Evolutionary conservation across 2,113 vertebrate species (phyloP), one percentile per base, ranked within the genome.

Genomic region (Deroptyus accipitrinus): DNA sequence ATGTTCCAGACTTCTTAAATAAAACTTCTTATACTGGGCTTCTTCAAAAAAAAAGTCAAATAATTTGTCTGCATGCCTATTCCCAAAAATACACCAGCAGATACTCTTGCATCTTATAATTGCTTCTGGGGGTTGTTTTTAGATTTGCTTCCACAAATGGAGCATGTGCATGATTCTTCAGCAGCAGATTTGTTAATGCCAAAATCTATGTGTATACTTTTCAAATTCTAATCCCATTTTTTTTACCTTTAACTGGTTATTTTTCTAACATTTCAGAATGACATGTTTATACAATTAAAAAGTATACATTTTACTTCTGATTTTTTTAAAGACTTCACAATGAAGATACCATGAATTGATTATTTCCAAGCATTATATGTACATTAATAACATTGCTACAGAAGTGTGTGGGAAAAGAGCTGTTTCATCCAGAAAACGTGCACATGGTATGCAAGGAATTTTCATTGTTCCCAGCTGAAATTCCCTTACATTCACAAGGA

Each of bases 391-490:
- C 62, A 69, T 48, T 78, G 49, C 80, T 83, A 41, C 35, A 86
- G 67, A 87, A 84, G 52, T 14, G n/a, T 96, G 88, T 97, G 96
- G 95, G 95, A 96, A 96, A 97, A 92, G 62, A 94, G 52, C 70
- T 91, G 70, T 64, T 96, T 92, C 94, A 89, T 92, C 83, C 86
- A 89, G 91, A 89, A 95, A 95, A 92, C 33, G 88, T 96, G 91
- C 46, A 35, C 37, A 17, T 95, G 92, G 94, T 91, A 96, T 97
- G 95, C 22, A 2, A 94, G 83, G 94, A 96, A 97, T 97, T 97
- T 95, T 96, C 92, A 96, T 95, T 97, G 94, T 96, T 63, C 91
- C 92, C 81, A 82, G 75, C 78, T 95, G 92, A 96, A 94, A 97
- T 94, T 96, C 95, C 69, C 83, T 82, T 82, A 88, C 23, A 10